Evolutionary conservation across 2,113 vertebrate genomes (phyloP), one percentile per base, ranked within the genome.

Genomic region (Peromyscus californicus): DNA sequence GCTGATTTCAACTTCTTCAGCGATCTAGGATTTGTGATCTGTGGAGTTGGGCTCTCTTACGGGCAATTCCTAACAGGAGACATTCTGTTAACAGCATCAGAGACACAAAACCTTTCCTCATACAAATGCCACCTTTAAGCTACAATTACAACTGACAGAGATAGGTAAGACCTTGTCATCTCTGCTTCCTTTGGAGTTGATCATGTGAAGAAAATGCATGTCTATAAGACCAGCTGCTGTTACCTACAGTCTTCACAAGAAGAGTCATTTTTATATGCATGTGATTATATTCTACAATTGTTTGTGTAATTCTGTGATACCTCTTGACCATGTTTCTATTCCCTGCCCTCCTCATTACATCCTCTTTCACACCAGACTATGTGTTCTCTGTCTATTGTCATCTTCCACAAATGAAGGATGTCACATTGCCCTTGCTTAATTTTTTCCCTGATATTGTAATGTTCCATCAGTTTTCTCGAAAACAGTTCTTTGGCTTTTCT

Each of bases 281-380:
- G n/a, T 2, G 21, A 24, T 5, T 21, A 63, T 93, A 93, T 82
- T 1, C n/a, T 51, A 82, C 15, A 36, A 33, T 51, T 65, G 17
- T 76, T 17, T 87, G 45, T 78, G 8, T 54, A 48, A 54, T 36
- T 5, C 39, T 70, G 4, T 59, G 15, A 61, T 33, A 45, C 61
- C 61, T 84, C 51, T 80, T 84, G 8, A 17, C 16, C 84, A 11
- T 51, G 33, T 59, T 54, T 2, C n/a, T 24, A 70, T 3, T 3
- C 54, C 54, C 4, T 39, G 24, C 21, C 48, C 7, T 90, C 59
- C 19, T 83, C 4, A 29, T 29, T 36, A 1, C 3, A 54, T 21
- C 63, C 3, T 78, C 5, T 24, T 67, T 69, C 51, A 4, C 1
- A 31, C 9, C 33, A 39, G n/a, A 54, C 0, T 1, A 2, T 3